These are phyloP conservation scores for Macropodus opercularis DNA, from an alignment of 2,797 vertebrate species.

Conservation along the genomic window DNA sequence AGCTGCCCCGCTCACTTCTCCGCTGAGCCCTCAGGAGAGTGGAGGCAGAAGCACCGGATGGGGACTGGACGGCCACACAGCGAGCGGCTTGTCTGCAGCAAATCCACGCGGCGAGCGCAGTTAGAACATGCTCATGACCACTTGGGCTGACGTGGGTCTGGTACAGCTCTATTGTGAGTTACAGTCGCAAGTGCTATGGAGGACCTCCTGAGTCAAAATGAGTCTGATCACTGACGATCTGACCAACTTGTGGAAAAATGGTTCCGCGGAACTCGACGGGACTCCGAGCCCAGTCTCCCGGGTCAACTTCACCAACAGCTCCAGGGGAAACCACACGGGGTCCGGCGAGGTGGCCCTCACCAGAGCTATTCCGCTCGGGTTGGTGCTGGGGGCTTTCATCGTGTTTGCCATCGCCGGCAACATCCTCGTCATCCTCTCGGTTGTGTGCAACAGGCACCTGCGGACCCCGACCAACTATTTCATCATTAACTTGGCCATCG, in stretches of 20 bases:
- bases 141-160: constrained; percentile 2
- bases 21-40: constrained; percentile 53
- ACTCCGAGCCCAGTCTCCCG: constrained; percentile 51
- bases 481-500: constrained; percentile 96
- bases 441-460: constrained; percentile 96
- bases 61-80: constrained; percentile 32
- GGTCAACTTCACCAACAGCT: constrained; percentile 82
- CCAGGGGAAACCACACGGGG: constrained; percentile 76
- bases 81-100: no score
- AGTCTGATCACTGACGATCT: constrained; percentile 85
- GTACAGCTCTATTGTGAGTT: constrained; percentile 49
- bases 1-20: constrained; percentile 61
- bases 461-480: constrained; percentile 97
- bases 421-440: constrained; percentile 95
- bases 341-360: constrained; percentile 81
- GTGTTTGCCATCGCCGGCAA: constrained; percentile 95
- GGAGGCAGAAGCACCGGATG: constrained; percentile 44
- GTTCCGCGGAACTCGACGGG: constrained; percentile 79
- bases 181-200: constrained; percentile 85
- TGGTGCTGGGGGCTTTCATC: constrained; percentile 95
- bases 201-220: constrained; percentile 88
- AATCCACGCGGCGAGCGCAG: no score
- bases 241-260: constrained; percentile 84
- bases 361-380: constrained; percentile 88
- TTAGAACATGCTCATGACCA: constrained; percentile 23